These are phyloP conservation scores for Calypte anna DNA, from an alignment of 2,113 vertebrate genomes.

Conservation along the genomic window DNA sequence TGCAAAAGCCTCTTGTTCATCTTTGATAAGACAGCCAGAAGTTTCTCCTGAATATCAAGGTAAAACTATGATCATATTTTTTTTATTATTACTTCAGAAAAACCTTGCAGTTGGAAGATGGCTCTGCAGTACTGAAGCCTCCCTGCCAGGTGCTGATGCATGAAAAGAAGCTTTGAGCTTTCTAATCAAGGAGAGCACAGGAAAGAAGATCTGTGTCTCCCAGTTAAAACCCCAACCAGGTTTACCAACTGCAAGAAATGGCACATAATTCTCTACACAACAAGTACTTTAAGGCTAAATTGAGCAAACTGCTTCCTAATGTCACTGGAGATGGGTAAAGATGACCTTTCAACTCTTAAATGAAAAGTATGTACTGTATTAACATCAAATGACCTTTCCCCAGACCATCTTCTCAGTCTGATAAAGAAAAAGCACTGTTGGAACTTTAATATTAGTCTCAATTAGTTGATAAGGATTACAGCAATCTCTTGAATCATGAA, in stretches of 20 bases:
- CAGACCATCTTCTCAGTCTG: not conserved
- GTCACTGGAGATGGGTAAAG: constrained; percentile 16
- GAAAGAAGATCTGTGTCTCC: constrained; percentile 29
- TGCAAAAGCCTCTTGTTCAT: not conserved
- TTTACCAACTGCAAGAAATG: constrained; percentile 31
- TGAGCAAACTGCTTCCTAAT: not conserved
- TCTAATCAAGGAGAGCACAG: constrained; percentile 41
- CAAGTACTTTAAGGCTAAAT: not conserved
- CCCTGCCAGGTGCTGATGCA: constrained; percentile 24
- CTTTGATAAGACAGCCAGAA: constrained; percentile 16
- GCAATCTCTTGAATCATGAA: not conserved
- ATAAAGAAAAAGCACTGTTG: constrained; percentile 4
- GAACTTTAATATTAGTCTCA: constrained; percentile 16
- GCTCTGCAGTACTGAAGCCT: not conserved
- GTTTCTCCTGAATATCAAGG: not conserved
- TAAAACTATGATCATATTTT: constrained; percentile 1
- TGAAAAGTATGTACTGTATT: constrained; percentile 30
- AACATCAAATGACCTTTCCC: constrained; percentile 17
- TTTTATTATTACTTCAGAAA: not conserved
- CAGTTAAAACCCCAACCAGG: constrained; percentile 37
- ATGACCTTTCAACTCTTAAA: constrained; percentile 29
- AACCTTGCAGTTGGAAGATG: not conserved
- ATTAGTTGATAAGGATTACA: constrained; percentile 36
- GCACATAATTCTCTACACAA: not conserved
- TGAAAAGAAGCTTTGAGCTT: constrained; percentile 32